A percentile compares a stretch with the other conserved stretches of the same genome.
Conservation (phyloP, 2,797 vertebrate species). For the Eulemur mongoz region DNA sequence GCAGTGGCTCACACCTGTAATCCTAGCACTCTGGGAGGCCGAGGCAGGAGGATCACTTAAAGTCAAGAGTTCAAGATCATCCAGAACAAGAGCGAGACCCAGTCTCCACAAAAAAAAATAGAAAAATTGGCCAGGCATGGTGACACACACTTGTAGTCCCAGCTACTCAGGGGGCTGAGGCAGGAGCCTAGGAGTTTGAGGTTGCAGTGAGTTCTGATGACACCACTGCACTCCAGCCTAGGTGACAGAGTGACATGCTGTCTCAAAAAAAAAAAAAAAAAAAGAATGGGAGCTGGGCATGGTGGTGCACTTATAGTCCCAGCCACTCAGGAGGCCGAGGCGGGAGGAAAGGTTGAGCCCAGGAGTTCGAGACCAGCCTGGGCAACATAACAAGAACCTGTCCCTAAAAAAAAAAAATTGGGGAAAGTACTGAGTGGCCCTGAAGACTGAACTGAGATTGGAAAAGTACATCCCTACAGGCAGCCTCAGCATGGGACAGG, state of each 20-base stretch:
- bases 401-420: too few relatives aligned
- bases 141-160: not conserved
- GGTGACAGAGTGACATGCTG: not conserved
- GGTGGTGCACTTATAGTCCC: too few relatives aligned
- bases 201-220: not conserved
- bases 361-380: too few relatives aligned
- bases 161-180: not conserved
- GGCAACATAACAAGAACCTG: too few relatives aligned
- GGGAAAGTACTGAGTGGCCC: not conserved
- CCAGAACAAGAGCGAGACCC: not conserved
- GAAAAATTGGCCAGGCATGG: not conserved
- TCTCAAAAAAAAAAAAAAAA: not conserved
- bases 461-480: not conserved
- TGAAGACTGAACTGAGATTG: not conserved
- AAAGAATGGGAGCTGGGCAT: not conserved
- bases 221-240: not conserved
- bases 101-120: not conserved
- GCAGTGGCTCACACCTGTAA: not conserved
- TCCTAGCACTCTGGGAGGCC: not conserved
- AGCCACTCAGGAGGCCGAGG: too few relatives aligned
- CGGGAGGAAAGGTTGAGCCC: too few relatives aligned
- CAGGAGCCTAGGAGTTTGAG: not conserved
- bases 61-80: not conserved
- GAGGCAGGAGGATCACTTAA: not conserved
- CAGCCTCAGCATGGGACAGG: rapidly evolving